These are phyloP conservation scores for Holacanthus passer DNA, from an alignment of 2,113 vertebrate genomes.

Conservation along the genomic window DNA sequence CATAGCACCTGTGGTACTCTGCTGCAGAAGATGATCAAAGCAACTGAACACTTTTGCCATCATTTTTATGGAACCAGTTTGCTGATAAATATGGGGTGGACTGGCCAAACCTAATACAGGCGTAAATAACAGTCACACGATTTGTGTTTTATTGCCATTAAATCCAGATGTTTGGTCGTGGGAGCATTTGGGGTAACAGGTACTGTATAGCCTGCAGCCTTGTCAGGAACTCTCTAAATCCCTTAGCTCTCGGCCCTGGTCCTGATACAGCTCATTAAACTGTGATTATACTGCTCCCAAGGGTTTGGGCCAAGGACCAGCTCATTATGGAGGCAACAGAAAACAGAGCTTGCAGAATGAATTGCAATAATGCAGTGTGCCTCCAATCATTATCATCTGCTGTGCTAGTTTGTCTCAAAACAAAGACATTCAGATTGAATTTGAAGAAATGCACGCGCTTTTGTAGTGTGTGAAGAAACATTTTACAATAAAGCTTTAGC, in stretches of 20 bases:
- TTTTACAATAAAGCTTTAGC: constrained; percentile 28
- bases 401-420: constrained; percentile 36
- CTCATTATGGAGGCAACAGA: constrained; percentile 72
- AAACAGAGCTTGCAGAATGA: constrained; percentile 62
- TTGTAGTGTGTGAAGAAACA: constrained; percentile 10
- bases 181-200: constrained; percentile 78
- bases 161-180: constrained; percentile 76
- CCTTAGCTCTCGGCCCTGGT: constrained; percentile 56
- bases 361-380: constrained; percentile 39
- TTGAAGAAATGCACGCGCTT: not conserved
- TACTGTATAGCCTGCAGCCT: constrained; percentile 58
- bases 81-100: constrained; percentile 41
- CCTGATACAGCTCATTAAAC: constrained; percentile 79
- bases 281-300: constrained; percentile 73
- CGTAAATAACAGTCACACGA: constrained; percentile 60
- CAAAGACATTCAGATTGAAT: constrained; percentile 19
- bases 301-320: constrained; percentile 64
- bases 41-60: constrained; percentile 5
- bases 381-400: constrained; percentile 56
- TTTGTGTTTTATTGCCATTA: constrained; percentile 75
- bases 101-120: constrained; percentile 39
- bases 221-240: constrained; percentile 65
- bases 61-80: constrained; percentile 32
- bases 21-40: constrained; percentile 8
- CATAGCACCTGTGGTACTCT: not conserved